Evolutionary conservation across 2,113 vertebrate species (phyloP), one percentile per base, ranked within the genome.

Genomic region (Peromyscus californicus): DNA sequence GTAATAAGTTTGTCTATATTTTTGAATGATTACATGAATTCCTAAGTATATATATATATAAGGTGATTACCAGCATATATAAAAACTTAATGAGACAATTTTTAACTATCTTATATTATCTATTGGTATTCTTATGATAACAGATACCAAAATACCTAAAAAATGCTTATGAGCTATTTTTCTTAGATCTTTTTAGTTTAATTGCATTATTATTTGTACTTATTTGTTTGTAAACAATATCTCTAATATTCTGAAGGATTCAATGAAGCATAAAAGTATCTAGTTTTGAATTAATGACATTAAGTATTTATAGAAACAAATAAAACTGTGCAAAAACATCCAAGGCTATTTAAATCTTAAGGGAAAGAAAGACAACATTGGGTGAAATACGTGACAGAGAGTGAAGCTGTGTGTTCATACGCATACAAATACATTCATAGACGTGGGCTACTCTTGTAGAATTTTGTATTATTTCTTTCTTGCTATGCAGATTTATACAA

Each of bases 321-420:
- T 70, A 19, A 45, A 29, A 24, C 74, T 76, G 42, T 76, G 42
- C 7, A 76, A 3, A 26, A 45, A 42, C 4, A 48, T 15, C 39
- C 5, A 29, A 29, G 5, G 13, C 24, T 72, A 63, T 8, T 59
- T 84, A 7, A 89, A 59, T 70, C 29, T 65, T 22, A 36, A 0
- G 7, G 7, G 1, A 29, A 76, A 91, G 17, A 75, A 90, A 24
- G 6, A 33, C 3, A 29, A 31, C 15, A 51, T 1, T 0, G 9
- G 15, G 0, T 51, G 61, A 72, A 42, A 16, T 22, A 0, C 9
- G 2, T 31, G 17, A 10, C 13, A 91, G 36, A 63, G 12, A 67
- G 4, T 36, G 1, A 8, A 26, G 0, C 0, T 2, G 2, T 36
- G 1, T 0, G 2, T 4, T 9, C 4, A 7, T 0, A 26, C 33